A percentile compares a stretch with the other conserved stretches of the same genome.
These are phyloP conservation scores for Echiichthys vipera DNA, from an alignment of 2,797 vertebrate genomes.

Conservation along the genomic window DNA sequence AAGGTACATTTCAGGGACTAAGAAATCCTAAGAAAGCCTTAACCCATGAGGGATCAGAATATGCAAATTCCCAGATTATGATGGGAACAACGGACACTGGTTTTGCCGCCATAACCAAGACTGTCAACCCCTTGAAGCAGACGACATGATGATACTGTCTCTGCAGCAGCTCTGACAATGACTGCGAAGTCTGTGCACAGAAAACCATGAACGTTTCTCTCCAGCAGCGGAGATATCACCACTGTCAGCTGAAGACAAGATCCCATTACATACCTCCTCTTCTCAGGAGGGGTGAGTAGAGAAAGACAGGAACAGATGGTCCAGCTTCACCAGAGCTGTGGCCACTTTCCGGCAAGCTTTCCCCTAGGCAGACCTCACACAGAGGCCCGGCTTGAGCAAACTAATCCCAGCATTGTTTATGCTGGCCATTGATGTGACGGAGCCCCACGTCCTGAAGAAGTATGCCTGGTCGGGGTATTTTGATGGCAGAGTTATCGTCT, in stretches of 20 bases:
- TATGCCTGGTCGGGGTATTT: background rate
- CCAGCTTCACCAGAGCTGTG: slow-evolving; percentile 25
- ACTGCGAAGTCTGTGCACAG: slow-evolving; percentile 11
- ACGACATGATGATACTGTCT: slow-evolving; percentile 9
- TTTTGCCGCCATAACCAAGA: slow-evolving; percentile 11
- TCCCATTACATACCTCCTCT: slow-evolving; percentile 43
- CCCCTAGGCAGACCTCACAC: slow-evolving; percentile 39
- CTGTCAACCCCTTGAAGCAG: background rate
- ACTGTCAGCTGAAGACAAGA: slow-evolving; percentile 47
- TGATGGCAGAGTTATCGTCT: background rate
- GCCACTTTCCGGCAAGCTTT: slow-evolving; percentile 36
- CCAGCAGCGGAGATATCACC: slow-evolving; percentile 28
- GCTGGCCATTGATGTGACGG: slow-evolving; percentile 3
- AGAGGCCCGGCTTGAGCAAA: slow-evolving; percentile 29
- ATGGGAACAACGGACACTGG: background rate
- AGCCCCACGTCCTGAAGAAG: slow-evolving; percentile 8
- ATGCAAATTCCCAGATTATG: background rate
- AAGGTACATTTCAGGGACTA: background rate
- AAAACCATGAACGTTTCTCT: slow-evolving; percentile 10
- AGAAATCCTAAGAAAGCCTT: background rate
- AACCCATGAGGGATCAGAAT: background rate
- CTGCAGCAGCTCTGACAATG: slow-evolving; percentile 26
- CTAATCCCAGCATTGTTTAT: slow-evolving; percentile 18
- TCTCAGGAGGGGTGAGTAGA: slow-evolving; percentile 19
- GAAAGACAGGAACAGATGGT: slow-evolving; percentile 60